Evolutionary conservation across 2,888 invertebrate genomes (phyloP).

Genomic region (Meiosimyza platycephala): DNA sequence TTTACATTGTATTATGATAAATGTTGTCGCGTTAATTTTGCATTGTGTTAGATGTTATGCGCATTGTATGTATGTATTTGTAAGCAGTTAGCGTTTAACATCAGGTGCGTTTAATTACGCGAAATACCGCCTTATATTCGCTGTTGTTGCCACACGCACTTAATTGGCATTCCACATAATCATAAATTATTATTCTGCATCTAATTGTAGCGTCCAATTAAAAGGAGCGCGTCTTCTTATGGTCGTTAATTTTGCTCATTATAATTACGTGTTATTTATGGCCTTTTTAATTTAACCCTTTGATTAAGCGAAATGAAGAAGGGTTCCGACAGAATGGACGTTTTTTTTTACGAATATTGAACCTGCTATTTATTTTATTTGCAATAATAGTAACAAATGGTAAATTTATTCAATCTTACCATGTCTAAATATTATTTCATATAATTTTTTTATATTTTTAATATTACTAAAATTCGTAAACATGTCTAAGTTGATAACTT

Average conservation of each 20-base stretch:
- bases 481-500: too few species aligned
- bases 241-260: conserved; percentile 19
- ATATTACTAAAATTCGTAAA: too few species aligned
- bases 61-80: background rate
- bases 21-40: conserved; percentile 27
- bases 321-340: too few species aligned
- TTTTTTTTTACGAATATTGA: too few species aligned
- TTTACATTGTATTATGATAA: conserved; percentile 7
- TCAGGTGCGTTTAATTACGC: conserved; percentile 65
- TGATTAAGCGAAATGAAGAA: background rate
- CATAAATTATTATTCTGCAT: conserved; percentile 62
- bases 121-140: conserved; percentile 47
- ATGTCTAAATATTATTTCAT: too few species aligned
- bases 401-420: too few species aligned
- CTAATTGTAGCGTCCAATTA: conserved; percentile 51
- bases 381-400: too few species aligned
- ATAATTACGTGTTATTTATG: conserved; percentile 33
- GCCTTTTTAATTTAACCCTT: conserved; percentile 26
- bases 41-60: background rate
- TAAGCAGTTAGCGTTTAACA: conserved; percentile 45
- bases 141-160: conserved; percentile 36
- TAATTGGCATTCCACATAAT: conserved; percentile 57
- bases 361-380: too few species aligned
- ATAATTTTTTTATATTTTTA: too few species aligned
- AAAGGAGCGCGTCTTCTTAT: conserved; percentile 15